A percentile compares a stretch with the other conserved stretches of the same genome.
phyloP scores from a whole-genome alignment of 2,888 invertebrate species.

The Panzeria rudis region DNA sequence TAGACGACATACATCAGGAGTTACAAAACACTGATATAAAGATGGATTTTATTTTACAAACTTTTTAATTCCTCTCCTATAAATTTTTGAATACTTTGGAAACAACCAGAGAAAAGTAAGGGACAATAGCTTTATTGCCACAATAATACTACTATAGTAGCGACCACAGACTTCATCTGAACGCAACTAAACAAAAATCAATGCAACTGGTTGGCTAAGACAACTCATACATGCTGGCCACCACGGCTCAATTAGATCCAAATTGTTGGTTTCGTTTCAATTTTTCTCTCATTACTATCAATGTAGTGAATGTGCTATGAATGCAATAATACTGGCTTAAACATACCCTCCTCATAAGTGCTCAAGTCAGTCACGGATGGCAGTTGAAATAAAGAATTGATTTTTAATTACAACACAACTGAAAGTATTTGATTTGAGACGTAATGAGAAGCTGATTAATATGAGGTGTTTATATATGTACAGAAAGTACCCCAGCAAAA shows the following conservation, averaged over 20 bases:
- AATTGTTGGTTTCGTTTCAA: constrained; percentile 64
- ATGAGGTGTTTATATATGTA: neutral
- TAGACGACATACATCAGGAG: neutral
- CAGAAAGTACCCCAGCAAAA: too few relatives aligned
- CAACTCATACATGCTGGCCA: constrained; percentile 21
- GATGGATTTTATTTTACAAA: neutral
- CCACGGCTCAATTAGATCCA: constrained; percentile 47
- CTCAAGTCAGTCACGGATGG: neutral
- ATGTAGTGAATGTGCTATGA: constrained; percentile 20
- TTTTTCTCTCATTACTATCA: constrained; percentile 53
- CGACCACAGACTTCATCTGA: neutral
- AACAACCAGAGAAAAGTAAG: constrained; percentile 2
- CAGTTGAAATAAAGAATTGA: constrained; percentile 52
- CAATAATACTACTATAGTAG: neutral
- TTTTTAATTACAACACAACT: constrained; percentile 54
- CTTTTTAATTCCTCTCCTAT: neutral
- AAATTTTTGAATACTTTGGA: neutral
- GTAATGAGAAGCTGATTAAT: constrained; percentile 4
- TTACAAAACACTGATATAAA: neutral
- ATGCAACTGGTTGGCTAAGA: neutral
- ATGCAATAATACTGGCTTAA: neutral
- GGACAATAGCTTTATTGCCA: neutral
- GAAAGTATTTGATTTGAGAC: neutral
- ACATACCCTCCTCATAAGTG: neutral
- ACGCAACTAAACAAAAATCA: constrained; percentile 23